Conservation (phyloP, 2,888 invertebrate genomes). For the Synanthedon myopaeformis region DNA sequence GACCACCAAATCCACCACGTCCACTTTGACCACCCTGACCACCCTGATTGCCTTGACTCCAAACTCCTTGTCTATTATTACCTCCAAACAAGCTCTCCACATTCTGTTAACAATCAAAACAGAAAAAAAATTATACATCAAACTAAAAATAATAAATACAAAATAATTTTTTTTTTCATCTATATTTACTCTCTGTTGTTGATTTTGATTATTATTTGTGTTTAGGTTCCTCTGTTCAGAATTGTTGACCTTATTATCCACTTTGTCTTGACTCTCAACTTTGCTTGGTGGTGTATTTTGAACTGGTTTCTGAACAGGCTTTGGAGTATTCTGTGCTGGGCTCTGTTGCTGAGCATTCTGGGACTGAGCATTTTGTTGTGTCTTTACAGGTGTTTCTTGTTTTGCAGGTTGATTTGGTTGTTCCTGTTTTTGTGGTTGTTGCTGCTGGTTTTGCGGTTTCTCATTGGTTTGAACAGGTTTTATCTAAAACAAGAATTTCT, state of each 20-base stretch:
- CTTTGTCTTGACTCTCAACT: slow-evolving; percentile 9
- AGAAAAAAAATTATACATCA: slow-evolving; percentile 1
- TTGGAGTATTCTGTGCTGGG: slow-evolving; percentile 7
- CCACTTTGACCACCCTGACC: slow-evolving; percentile 31
- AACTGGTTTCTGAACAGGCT: slow-evolving; percentile 4
- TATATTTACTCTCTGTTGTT: slow-evolving; percentile 25
- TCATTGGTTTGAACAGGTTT: background rate
- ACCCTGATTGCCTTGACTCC: slow-evolving; percentile 9
- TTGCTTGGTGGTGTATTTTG: slow-evolving; percentile 14
- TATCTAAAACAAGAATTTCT: no score
- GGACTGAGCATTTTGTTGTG: slow-evolving; percentile 7
- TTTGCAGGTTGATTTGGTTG: slow-evolving; percentile 10
- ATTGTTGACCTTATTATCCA: slow-evolving; percentile 31
- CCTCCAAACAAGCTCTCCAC: background rate
- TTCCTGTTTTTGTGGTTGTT: slow-evolving; percentile 4
- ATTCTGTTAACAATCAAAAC: background rate
- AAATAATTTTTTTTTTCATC: background rate
- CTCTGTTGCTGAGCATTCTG: slow-evolving; percentile 14
- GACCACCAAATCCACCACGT: slow-evolving; percentile 13
- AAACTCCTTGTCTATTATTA: slow-evolving; percentile 7
- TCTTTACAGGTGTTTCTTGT: slow-evolving; percentile 12
- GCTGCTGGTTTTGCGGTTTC: slow-evolving; percentile 9
- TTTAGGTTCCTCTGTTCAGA: slow-evolving; percentile 30
- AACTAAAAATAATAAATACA: background rate
- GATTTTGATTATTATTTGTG: slow-evolving; percentile 20